Conservation (phyloP, 2,797 vertebrate species). For the Dendrocincla tyrannina region DNA sequence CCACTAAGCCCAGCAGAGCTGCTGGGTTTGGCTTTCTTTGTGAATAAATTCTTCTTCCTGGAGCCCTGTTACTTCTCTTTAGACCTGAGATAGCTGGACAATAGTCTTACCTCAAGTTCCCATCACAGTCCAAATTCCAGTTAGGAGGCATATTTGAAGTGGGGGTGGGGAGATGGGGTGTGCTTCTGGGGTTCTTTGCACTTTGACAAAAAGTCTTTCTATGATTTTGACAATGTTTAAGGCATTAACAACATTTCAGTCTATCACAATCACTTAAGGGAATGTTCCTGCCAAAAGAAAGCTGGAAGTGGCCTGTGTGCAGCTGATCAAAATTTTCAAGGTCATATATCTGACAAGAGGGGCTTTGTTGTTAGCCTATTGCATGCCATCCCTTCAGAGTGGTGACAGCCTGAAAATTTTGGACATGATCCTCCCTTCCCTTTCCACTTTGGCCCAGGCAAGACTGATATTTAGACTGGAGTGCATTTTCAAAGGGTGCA, state of each 20-base stretch:
- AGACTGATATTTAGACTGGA: background rate
- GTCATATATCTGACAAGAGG: background rate
- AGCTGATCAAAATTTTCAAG: background rate
- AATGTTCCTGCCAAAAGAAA: background rate
- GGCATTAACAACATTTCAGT: background rate
- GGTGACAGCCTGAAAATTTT: background rate
- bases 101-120: background rate
- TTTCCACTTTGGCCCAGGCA: background rate
- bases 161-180: too few relatives aligned
- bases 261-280: background rate
- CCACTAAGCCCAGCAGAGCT: background rate
- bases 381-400: background rate
- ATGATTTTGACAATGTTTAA: background rate
- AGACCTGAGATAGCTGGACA: background rate
- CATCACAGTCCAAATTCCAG: background rate
- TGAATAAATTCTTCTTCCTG: background rate
- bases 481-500: background rate
- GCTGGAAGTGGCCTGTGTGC: background rate
- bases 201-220: background rate
- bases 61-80: background rate
- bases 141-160: background rate
- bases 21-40: background rate
- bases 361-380: background rate
- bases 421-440: background rate
- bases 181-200: background rate